phyloP scores from a whole-genome alignment of 2,797 vertebrate genomes.

The Hippoglossus hippoglossus region DNA sequence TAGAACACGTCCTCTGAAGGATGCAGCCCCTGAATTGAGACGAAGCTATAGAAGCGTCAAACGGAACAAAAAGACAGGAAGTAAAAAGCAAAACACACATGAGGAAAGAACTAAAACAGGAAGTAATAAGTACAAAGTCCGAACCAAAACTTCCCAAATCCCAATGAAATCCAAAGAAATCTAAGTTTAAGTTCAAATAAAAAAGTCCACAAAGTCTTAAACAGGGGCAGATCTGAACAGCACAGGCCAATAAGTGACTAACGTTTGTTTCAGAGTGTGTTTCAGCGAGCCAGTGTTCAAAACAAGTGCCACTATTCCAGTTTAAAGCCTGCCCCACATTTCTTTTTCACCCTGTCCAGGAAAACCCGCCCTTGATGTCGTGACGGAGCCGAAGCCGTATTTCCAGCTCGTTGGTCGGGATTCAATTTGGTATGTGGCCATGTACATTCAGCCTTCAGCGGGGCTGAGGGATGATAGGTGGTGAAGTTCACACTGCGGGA shows the following conservation, averaged over 20 bases:
- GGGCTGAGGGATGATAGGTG: constrained; percentile 31
- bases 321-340: background rate
- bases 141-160: background rate
- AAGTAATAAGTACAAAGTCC: background rate
- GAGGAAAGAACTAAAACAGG: no score
- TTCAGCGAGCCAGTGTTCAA: background rate
- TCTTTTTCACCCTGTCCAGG: constrained; percentile 14
- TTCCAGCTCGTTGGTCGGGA: constrained; percentile 40
- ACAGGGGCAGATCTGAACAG: background rate
- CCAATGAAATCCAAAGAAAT: background rate
- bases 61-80: no score
- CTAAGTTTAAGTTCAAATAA: background rate
- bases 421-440: constrained; percentile 51
- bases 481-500: constrained; percentile 24
- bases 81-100: no score
- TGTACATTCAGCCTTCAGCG: constrained; percentile 30
- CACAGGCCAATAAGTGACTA: background rate
- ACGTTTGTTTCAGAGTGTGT: background rate
- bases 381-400: constrained; percentile 22
- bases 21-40: no score
- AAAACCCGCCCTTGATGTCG: constrained; percentile 11
- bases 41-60: no score
- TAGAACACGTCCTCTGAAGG: no score
- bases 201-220: background rate
- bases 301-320: background rate